Evolutionary conservation across 1,140 invertebrate genomes (phyloP), one percentile per base, ranked within the genome.

Genomic region (Elymnias hypermnestra): DNA sequence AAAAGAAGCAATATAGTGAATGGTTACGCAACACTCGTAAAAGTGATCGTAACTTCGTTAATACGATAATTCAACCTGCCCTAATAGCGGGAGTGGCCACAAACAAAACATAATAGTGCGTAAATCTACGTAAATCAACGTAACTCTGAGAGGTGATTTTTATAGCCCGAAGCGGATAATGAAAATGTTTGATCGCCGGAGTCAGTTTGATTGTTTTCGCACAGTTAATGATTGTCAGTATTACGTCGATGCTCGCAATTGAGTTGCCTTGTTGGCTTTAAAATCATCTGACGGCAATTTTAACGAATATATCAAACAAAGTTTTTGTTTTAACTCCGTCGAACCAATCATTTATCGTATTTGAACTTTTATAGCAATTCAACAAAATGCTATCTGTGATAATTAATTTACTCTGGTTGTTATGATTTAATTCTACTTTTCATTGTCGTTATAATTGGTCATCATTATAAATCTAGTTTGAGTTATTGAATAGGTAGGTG

Each of bases 181-280:
- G 69, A 67, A 77, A 77, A 69, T 72, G 62, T 74, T 73, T 68
- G 72, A 75, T 70, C 72, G 61, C 70, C 64, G 57, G 72, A 70
- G 53, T 63, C 63, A 57, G 45, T 62, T 66, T 66, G 55, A 78
- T 78, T 82, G 71, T 81, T 75, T 74, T 62, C 68, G 53, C 53
- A 37, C 47, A 57, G 54, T 68, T 74, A 77, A 81, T 65, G 61
- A 68, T 50, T 53, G 52, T 42, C 50, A 59, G 53, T 54, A 53
- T 56, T 53, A 62, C 55, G 52, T 35, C 53, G 57, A 51, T 53
- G 51, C 60, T 52, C 44, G 21, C 49, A 54, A 53, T 55, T 43
- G 55, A 47, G 54, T 63, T 45, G 52, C 51, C 40, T 46, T 53
- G 55, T 57, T 53, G 51, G 45, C 26, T 63, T 63, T 58, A 55